phyloP scores from a whole-genome alignment of 2,797 vertebrate genomes.

The Mergus octosetaceus region DNA sequence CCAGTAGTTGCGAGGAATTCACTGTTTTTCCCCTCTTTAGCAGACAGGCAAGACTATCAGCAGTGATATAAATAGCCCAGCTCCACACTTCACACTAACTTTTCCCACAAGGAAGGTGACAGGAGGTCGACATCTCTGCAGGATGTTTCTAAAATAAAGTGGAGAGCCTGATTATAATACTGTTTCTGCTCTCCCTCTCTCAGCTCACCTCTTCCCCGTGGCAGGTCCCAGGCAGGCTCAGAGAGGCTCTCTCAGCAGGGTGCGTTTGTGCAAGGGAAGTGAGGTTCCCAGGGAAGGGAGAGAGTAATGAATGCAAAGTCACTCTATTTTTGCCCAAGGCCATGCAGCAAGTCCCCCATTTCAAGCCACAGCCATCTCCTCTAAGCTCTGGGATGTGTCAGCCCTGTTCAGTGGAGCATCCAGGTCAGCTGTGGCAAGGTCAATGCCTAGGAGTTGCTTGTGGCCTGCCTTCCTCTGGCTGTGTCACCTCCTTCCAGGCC shows the following conservation, averaged over 20 bases:
- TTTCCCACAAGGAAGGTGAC: constrained; percentile 70
- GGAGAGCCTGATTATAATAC: constrained; percentile 37
- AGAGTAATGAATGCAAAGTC: neutral
- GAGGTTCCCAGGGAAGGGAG: neutral
- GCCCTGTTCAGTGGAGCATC: neutral
- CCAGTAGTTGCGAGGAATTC: neutral
- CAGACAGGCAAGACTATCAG: constrained; percentile 35
- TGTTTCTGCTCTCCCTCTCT: neutral
- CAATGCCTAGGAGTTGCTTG: neutral
- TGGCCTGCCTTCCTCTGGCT: neutral
- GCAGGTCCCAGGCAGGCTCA: neutral
- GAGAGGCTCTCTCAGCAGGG: neutral
- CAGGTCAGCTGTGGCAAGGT: neutral
- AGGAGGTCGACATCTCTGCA: constrained; percentile 43
- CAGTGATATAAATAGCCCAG: constrained; percentile 66
- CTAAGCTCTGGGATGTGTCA: neutral
- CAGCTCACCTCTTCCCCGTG: neutral
- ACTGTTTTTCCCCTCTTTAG: neutral
- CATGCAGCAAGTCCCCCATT: neutral
- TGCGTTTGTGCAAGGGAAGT: neutral
- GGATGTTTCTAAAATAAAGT: constrained; percentile 63
- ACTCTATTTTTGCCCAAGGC: neutral
- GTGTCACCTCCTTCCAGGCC: neutral
- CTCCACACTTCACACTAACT: constrained; percentile 47
- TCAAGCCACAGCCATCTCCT: neutral